phyloP scores from a whole-genome alignment of 2,113 vertebrate genomes.

The Forbesichthys papilliferus region DNA sequence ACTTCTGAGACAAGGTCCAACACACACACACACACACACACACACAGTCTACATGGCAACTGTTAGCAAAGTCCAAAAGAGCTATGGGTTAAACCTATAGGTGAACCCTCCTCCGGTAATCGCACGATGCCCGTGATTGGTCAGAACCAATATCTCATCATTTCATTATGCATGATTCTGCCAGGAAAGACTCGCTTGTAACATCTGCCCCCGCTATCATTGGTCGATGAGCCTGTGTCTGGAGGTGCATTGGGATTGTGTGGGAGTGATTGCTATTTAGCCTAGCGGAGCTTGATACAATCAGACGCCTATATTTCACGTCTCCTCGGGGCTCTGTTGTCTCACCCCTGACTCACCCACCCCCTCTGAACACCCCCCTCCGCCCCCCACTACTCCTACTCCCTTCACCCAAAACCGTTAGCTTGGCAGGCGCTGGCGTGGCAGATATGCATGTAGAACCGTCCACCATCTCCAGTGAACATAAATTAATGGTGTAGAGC shows the following conservation, averaged over 20 bases:
- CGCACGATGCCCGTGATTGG: slow-evolving; percentile 42
- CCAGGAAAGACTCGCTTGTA: slow-evolving; percentile 43
- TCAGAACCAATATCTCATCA: slow-evolving; percentile 44
- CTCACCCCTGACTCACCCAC: slow-evolving; percentile 36
- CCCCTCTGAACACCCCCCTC: slow-evolving; percentile 27
- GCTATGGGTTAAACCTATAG: slow-evolving; percentile 14
- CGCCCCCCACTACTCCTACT: slow-evolving; percentile 47
- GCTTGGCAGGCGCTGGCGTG: slow-evolving; percentile 82
- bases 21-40: slow-evolving; percentile 25
- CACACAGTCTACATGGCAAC: slow-evolving; percentile 26
- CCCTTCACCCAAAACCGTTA: slow-evolving; percentile 79
- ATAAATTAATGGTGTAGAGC: slow-evolving; percentile 92
- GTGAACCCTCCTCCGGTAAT: not conserved
- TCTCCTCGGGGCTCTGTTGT: slow-evolving; percentile 76
- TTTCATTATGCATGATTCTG: slow-evolving; percentile 51
- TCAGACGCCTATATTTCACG: slow-evolving; percentile 72
- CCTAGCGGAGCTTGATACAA: slow-evolving; percentile 76
- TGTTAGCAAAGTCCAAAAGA: slow-evolving; percentile 46
- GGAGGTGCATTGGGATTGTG: slow-evolving; percentile 74
- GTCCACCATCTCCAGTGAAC: slow-evolving; percentile 90
- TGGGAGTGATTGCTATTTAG: slow-evolving; percentile 83
- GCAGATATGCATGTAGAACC: slow-evolving; percentile 82
- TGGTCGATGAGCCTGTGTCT: slow-evolving; percentile 51
- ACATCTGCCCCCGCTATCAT: slow-evolving; percentile 30
- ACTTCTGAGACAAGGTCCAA: slow-evolving; percentile 54